phyloP scores from a whole-genome alignment of 2,113 vertebrate genomes.

The Maccullochella peelii region DNA sequence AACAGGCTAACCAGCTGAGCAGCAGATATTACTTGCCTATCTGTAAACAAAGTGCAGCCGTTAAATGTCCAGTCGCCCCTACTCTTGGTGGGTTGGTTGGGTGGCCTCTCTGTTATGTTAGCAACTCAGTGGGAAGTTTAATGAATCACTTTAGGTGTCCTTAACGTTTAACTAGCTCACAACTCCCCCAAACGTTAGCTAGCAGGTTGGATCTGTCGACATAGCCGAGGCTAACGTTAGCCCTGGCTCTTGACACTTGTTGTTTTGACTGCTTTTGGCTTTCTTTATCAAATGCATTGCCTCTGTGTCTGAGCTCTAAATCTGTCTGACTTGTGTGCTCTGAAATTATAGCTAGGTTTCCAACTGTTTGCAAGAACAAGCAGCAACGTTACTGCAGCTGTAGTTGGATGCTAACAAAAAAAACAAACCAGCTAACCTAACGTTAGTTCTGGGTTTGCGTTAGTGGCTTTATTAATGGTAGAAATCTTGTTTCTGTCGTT shows the following conservation, averaged over 20 bases:
- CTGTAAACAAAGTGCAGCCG: conserved; percentile 53
- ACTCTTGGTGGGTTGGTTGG: background rate
- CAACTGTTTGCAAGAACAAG: background rate
- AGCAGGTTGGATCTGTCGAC: conserved; percentile 35
- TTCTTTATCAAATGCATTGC: background rate
- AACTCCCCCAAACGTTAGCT: conserved; percentile 37
- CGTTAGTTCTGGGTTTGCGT: conserved; percentile 7
- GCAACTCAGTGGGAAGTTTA: background rate
- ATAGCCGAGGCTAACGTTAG: conserved; percentile 61
- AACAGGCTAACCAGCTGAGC: conserved; percentile 61
- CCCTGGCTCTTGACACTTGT: conserved; percentile 69
- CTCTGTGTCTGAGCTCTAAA: background rate
- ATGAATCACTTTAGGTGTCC: background rate
- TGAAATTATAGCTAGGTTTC: background rate
- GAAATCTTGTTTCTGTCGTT: background rate
- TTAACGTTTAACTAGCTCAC: conserved; percentile 2
- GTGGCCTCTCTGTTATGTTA: background rate
- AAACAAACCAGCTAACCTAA: conserved; percentile 34
- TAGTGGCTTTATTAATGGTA: fast-evolving
- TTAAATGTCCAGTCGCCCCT: background rate
- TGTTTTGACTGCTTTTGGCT: conserved; percentile 57
- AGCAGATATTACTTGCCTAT: conserved; percentile 49
- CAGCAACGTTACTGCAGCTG: background rate
- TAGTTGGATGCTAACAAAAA: conserved; percentile 42
- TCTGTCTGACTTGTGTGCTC: background rate